Evolutionary conservation across 2,888 invertebrate genomes (phyloP).

Genomic region (Orthonevra nobilis): DNA sequence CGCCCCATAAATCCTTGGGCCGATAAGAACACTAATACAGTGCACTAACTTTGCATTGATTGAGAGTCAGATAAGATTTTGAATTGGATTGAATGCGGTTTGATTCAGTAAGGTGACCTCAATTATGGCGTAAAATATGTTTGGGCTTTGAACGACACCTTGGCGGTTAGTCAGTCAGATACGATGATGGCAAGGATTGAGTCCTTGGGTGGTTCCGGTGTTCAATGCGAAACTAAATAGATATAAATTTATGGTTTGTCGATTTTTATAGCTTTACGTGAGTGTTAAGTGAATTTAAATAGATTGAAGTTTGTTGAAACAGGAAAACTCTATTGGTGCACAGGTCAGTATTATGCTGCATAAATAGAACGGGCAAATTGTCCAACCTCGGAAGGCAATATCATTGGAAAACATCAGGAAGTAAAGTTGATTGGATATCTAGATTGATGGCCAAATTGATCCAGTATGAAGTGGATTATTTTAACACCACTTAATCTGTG

Average conservation of each 20-base stretch:
- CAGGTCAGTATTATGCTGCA: too few relatives aligned
- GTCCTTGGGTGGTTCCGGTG: neutral
- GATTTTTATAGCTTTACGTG: too few relatives aligned
- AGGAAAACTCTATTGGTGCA: too few relatives aligned
- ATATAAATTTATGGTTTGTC: conserved; percentile 1
- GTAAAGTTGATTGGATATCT: too few relatives aligned
- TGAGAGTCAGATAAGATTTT: neutral
- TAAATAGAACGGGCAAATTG: too few relatives aligned
- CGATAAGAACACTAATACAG: conserved; percentile 21
- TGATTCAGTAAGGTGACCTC: conserved; percentile 13
- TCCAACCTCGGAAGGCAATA: too few relatives aligned
- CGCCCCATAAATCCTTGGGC: conserved; percentile 38
- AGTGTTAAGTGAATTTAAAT: too few relatives aligned
- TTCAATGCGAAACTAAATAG: conserved; percentile 11
- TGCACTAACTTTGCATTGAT: conserved; percentile 10
- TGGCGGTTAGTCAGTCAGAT: neutral
- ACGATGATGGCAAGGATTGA: neutral
- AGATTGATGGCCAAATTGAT: too few relatives aligned
- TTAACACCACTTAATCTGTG: too few relatives aligned
- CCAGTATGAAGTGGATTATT: too few relatives aligned
- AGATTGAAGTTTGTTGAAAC: too few relatives aligned
- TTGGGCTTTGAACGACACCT: conserved; percentile 24
- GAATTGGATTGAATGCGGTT: neutral
- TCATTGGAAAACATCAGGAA: too few relatives aligned
- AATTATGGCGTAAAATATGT: conserved; percentile 10